Base-by-base conservation (phyloP, 2,888 invertebrate species). In the Phorcus lineatus region DNA sequence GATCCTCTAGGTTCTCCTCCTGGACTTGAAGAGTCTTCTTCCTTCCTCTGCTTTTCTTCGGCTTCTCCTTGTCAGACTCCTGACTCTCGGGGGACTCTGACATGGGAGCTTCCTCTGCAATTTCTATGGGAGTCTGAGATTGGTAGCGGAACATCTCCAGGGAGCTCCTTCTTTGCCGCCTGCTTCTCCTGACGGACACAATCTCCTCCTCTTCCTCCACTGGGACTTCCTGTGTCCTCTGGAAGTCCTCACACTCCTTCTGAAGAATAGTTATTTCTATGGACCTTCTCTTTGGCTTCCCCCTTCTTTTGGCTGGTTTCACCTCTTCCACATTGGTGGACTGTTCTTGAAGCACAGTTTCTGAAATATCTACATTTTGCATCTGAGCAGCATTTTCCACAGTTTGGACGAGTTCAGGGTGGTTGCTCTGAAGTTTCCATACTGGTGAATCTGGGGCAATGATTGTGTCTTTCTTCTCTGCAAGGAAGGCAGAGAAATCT, bases 1-100 rank as follows among this genome's bases (percentile, higher is more conserved):
- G 77, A 24, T 85, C 81, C 70, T 87, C 86, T 7, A 90, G 70
- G 40, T 84, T 84, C 53, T 82, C 81, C 22, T 79, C 70, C 19
- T 22, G 22, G 19, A 22, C 57, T 22, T 22, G 22, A 31, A 70
- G 19, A 4, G 40, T 40, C 19, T 70, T 70, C 36, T 36, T 70
- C 17, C n/a, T 9, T 31, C 19, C 36, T 11, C 40, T 16, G 17
- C 40, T n/a, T 19, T 40, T 31, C 31, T 36, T 70, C 11, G 70
- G 70, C 6, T 36, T 19, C 36, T 19, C 36, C 11, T 47, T 6
- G 19, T 70, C 70, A 17, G 70, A n/a, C n/a, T 17, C 19, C 13
- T 17, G 19, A 16, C n/a, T 36, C n/a, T 70, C 70, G 13, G 40
- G 36, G 24, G 28, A 28, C n/a, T 24, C 24, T 62, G 62, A 24